Evolutionary conservation across 2,113 vertebrate genomes (phyloP).

Genomic region (Abramis brama): DNA sequence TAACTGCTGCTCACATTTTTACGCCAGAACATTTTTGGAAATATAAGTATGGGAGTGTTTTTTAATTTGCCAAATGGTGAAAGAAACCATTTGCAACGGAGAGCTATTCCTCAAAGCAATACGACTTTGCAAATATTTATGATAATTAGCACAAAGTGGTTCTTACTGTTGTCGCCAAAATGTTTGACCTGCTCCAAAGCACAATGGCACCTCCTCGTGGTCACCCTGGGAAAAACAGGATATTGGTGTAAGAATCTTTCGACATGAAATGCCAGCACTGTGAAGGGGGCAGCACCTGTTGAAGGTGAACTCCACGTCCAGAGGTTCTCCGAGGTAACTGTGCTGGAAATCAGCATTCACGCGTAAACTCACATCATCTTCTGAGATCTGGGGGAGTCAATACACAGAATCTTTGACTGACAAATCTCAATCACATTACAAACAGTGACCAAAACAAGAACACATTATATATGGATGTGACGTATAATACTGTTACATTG

Average conservation of each 20-base stretch:
- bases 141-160: too few relatives aligned
- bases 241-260: neutral
- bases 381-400: constrained; percentile 75
- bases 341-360: constrained; percentile 82
- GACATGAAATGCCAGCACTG: neutral
- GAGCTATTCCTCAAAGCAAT: too few relatives aligned
- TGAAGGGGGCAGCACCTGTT: constrained; percentile 77
- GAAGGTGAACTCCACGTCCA: constrained; percentile 90
- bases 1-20: too few relatives aligned
- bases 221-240: constrained; percentile 71
- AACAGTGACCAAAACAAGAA: neutral
- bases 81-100: too few relatives aligned
- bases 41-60: too few relatives aligned
- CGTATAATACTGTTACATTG: too few relatives aligned
- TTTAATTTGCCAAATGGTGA: too few relatives aligned
- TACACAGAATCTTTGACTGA: neutral
- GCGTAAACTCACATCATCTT: constrained; percentile 85
- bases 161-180: constrained; percentile 83
- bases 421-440: constrained; percentile 10
- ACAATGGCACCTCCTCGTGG: constrained; percentile 86
- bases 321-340: constrained; percentile 85
- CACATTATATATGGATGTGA: too few relatives aligned
- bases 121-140: too few relatives aligned
- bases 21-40: too few relatives aligned
- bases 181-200: constrained; percentile 82